Conservation (phyloP, 2,797 vertebrate genomes). For the Nothura maculosa region DNA sequence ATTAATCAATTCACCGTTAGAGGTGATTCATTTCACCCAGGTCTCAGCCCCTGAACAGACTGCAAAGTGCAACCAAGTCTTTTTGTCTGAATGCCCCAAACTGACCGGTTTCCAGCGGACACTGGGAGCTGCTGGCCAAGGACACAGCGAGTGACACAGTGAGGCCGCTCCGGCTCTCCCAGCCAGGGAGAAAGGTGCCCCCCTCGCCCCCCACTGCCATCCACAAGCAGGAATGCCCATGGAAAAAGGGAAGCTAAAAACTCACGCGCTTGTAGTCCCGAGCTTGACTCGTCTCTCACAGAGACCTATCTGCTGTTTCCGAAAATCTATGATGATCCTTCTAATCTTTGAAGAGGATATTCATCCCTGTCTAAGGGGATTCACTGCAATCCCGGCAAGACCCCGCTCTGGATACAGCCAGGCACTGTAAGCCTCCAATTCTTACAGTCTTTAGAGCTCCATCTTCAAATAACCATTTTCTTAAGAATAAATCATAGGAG, state of each 20-base stretch:
- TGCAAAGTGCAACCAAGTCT: neutral
- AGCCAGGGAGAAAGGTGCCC: neutral
- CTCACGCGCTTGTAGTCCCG: neutral
- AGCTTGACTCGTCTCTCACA: neutral
- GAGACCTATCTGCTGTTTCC: conserved; percentile 21
- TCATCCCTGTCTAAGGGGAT: conserved; percentile 23
- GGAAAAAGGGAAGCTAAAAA: neutral
- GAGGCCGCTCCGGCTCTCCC: neutral
- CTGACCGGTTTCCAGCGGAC: neutral
- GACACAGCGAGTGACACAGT: accelerated
- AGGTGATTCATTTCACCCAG: neutral
- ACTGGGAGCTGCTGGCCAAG: too few relatives aligned
- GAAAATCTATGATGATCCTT: conserved; percentile 47
- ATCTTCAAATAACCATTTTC: neutral
- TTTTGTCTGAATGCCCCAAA: neutral
- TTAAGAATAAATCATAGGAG: neutral
- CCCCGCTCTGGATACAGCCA: neutral
- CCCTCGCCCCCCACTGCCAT: neutral
- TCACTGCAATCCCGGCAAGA: neutral
- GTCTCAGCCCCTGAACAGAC: neutral
- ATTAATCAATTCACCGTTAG: neutral
- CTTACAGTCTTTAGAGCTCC: neutral
- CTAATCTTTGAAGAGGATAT: conserved; percentile 37
- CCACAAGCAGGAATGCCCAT: neutral
- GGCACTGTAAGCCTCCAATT: neutral